Evolutionary conservation across 2,888 invertebrate genomes (phyloP).

Genomic region (Harpalus rufipes): DNA sequence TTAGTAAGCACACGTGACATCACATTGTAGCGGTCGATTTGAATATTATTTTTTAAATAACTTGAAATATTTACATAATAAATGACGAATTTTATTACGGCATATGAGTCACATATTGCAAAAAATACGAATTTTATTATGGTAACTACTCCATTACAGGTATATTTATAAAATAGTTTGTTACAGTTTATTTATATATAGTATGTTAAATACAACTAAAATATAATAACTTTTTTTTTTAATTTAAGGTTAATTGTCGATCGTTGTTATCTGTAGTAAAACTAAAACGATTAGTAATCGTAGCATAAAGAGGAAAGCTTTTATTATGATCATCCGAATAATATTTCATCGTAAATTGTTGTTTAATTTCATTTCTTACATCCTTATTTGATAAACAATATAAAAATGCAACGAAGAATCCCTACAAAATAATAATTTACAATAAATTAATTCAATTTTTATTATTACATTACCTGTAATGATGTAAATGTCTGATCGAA

Average conservation of each 20-base stretch:
- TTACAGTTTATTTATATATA: not conserved
- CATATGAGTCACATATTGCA: too few species aligned
- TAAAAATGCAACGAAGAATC: conserved; percentile 81
- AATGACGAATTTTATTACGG: too few species aligned
- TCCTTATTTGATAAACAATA: conserved; percentile 84
- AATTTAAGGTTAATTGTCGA: conserved; percentile 29
- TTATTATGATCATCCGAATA: conserved; percentile 2
- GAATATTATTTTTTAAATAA: too few species aligned
- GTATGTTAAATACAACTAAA: not conserved
- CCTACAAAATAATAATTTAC: conserved; percentile 76
- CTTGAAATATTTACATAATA: too few species aligned
- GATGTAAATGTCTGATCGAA: conserved; percentile 83
- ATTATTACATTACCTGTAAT: conserved; percentile 80
- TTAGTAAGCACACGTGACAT: too few species aligned
- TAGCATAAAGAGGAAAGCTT: conserved; percentile 43
- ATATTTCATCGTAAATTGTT: conserved; percentile 59
- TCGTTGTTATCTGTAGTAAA: conserved; percentile 36
- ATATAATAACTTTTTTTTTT: not conserved
- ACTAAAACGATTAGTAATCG: conserved; percentile 40
- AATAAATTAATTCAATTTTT: conserved; percentile 48
- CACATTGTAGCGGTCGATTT: too few species aligned
- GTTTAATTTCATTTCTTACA: conserved; percentile 78
- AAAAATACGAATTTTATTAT: too few species aligned
- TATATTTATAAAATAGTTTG: not conserved
- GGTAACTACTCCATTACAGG: too few species aligned